phyloP scores from a whole-genome alignment of 2,888 invertebrate species.

The Hydraecia micacea region DNA sequence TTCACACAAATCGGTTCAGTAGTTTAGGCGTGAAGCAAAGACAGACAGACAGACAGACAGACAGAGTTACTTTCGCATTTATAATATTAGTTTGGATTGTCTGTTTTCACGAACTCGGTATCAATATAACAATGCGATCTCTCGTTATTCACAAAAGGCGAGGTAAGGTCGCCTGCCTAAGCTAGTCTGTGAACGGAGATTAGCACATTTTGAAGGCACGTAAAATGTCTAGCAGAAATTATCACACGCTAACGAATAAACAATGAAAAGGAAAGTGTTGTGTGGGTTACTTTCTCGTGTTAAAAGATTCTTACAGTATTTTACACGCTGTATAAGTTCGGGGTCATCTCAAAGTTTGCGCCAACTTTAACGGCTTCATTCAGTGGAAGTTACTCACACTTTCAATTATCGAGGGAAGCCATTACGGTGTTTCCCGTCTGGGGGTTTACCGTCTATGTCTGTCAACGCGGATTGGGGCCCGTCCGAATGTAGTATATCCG shows the following conservation, averaged over 20 bases:
- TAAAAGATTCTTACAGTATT: slow-evolving; percentile 33
- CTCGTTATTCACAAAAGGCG: slow-evolving; percentile 27
- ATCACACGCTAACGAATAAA: slow-evolving; percentile 34
- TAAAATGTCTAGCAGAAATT: slow-evolving; percentile 31
- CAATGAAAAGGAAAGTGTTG: slow-evolving; percentile 46
- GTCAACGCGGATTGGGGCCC: no score
- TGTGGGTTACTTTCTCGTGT: slow-evolving; percentile 39
- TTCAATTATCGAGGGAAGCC: slow-evolving; percentile 32
- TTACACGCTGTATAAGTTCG: not conserved
- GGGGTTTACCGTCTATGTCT: no score
- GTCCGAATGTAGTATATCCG: no score
- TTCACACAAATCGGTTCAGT: no score
- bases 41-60: no score
- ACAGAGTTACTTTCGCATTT: no score
- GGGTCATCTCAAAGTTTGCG: slow-evolving; percentile 4
- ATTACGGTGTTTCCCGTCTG: not conserved
- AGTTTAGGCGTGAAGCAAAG: no score
- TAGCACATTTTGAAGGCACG: slow-evolving; percentile 41
- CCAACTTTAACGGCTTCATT: slow-evolving; percentile 28
- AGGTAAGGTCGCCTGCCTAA: slow-evolving; percentile 32
- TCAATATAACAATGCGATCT: slow-evolving; percentile 15
- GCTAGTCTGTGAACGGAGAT: slow-evolving; percentile 12
- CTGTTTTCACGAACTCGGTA: slow-evolving; percentile 25
- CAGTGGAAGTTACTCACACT: slow-evolving; percentile 10
- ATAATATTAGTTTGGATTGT: no score